Percentiles rank a stretch among this genome's conserved stretches.
phyloP scores from a whole-genome alignment of 1,140 invertebrate genomes.

The Gonatopus flavifemur region DNA sequence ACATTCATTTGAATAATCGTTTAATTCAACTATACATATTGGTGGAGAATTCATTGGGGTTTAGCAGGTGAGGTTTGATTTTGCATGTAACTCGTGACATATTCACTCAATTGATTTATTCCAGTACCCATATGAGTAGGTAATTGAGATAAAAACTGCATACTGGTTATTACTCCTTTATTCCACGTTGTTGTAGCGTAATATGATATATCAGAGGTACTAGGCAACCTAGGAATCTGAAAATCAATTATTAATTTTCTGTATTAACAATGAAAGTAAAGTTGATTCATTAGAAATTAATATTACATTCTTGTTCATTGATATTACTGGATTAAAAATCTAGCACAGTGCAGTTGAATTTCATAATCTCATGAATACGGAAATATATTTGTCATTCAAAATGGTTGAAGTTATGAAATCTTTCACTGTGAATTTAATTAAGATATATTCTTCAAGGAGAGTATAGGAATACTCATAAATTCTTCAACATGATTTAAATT shows the following conservation, averaged over 20 bases:
- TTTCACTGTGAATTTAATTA: neutral
- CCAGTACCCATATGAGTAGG: conserved; percentile 27
- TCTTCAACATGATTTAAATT: neutral
- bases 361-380: neutral
- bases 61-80: no score
- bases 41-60: no score
- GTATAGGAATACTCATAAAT: neutral
- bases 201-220: conserved; percentile 16
- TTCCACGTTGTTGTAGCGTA: conserved; percentile 34
- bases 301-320: neutral
- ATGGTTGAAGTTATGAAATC: neutral
- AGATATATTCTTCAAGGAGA: neutral
- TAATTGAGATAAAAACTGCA: conserved; percentile 30
- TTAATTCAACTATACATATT: no score
- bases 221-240: conserved; percentile 21
- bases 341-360: neutral
- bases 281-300: neutral
- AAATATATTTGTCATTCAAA: conserved; percentile 2
- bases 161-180: conserved; percentile 29
- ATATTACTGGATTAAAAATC: neutral
- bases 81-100: no score
- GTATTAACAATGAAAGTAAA: neutral
- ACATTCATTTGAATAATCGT: no score
- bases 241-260: neutral
- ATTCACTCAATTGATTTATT: no score